phyloP scores from a whole-genome alignment of 2,797 vertebrate species.

The Myotis pilosus region DNA sequence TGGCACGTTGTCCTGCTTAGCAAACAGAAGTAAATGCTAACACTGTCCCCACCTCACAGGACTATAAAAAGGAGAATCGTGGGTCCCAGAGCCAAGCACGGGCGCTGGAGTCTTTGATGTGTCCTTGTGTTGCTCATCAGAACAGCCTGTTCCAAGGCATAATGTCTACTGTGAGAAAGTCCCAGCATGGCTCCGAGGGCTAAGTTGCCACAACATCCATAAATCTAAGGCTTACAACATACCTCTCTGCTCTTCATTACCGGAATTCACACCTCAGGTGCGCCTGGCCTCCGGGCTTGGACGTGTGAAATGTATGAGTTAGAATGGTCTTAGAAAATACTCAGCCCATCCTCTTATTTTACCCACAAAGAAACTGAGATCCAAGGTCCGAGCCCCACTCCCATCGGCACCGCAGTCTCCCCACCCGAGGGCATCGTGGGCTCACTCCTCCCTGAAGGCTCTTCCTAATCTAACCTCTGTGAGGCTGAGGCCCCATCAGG shows the following conservation, averaged over 20 bases:
- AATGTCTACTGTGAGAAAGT: neutral
- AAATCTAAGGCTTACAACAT: neutral
- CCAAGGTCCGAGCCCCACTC: neutral
- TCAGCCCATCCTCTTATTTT: neutral
- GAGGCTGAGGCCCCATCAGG: neutral
- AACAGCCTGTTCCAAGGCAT: slow-evolving; percentile 30
- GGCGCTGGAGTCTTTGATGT: neutral
- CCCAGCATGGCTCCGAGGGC: neutral
- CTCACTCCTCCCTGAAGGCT: neutral
- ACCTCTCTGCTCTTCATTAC: neutral
- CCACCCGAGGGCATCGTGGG: neutral
- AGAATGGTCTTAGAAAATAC: neutral
- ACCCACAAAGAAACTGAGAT: neutral
- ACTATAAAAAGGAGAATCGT: neutral
- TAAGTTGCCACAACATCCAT: neutral
- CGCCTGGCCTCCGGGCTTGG: neutral
- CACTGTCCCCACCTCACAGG: neutral
- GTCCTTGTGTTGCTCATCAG: neutral
- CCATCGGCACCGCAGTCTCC: neutral
- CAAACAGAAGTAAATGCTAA: neutral
- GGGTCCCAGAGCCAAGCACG: neutral
- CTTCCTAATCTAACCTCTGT: neutral
- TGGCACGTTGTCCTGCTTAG: neutral
- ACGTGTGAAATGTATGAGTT: neutral
- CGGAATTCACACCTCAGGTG: neutral